Conservation (phyloP, 35 echinoderm and acorn worm genomes). For the Heliocidaris tuberculata region DNA sequence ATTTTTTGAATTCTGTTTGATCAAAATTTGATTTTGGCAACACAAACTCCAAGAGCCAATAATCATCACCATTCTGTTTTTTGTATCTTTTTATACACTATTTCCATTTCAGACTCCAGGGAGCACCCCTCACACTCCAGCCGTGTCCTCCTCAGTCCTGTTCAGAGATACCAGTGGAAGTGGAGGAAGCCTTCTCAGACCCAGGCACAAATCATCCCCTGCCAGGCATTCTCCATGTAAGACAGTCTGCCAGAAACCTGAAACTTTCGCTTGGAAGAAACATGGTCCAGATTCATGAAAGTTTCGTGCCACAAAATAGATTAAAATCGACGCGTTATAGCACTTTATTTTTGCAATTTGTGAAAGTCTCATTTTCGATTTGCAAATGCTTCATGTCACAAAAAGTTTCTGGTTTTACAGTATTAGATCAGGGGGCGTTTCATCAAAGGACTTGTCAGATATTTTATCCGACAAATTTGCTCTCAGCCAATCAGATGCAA, state of each 20-base stretch:
- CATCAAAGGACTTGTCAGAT: too few relatives aligned
- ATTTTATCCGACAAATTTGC: too few relatives aligned
- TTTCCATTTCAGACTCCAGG: conserved; percentile 46
- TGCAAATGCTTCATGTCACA: too few relatives aligned
- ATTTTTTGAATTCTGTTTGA: too few relatives aligned
- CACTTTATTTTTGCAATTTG: too few relatives aligned
- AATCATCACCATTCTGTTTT: background rate
- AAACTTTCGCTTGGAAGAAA: background rate
- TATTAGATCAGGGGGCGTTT: too few relatives aligned
- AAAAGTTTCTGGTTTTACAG: too few relatives aligned
- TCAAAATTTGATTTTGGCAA: too few relatives aligned
- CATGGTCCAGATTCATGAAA: background rate
- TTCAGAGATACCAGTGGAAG: conserved; percentile 52
- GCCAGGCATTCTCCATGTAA: conserved; percentile 73
- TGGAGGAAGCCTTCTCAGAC: conserved; percentile 58
- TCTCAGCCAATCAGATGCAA: too few relatives aligned
- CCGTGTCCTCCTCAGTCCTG: conserved; percentile 50
- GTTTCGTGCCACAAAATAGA: background rate
- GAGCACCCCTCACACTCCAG: conserved; percentile 61
- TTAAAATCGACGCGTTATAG: too few relatives aligned
- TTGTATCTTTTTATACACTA: too few relatives aligned
- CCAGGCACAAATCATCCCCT: conserved; percentile 83
- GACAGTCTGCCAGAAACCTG: background rate
- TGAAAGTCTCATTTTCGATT: too few relatives aligned
- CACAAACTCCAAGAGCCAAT: background rate